Evolutionary conservation across 2,797 vertebrate genomes (phyloP), one percentile per base, ranked within the genome.

Genomic region (Threskiornis aethiopicus): DNA sequence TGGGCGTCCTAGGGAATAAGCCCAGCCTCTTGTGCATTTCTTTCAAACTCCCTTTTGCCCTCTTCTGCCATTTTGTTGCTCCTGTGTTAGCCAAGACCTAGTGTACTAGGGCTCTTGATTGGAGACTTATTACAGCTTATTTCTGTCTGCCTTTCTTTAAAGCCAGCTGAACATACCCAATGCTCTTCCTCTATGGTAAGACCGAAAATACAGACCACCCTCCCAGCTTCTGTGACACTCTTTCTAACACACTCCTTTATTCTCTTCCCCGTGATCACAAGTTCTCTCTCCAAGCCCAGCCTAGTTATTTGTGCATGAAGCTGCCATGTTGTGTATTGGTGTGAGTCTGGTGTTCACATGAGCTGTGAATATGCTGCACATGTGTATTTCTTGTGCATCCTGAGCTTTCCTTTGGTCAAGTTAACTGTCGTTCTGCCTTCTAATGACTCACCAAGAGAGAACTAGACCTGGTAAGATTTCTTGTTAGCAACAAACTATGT

Each of bases 101-200:
- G 97, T 94, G 69, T 84, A 76, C 96, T 87, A 82, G 96, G 96
- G 96, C 66, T 97, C 97, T 97, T 97, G 85, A 90, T 90, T 97
- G 97, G 97, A 98, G 97, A 98, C 98, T 98, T 99, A 98, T 98
- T 99, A 99, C 99, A 99, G 99, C 99, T 99, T 99, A 99, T 99
- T 99, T 99, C 99, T 99, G 98, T 99, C 99, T 99, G 98, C 99
- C 99, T 99, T 99, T 99, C 99, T 99, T 99, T 99, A 99, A 99
- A 99, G 99, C 99, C 99, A 99, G 99, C 99, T 99, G 99, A 99
- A 98, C 98, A 98, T 98, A 98, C 97, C 98, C 99, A 99, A 99
- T 99, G 99, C 98, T 99, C 99, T 99, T 99, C 99, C 99, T 99
- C 99, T 99, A 99, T 99, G 99, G 99, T 99, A 99, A 99, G 99